A percentile compares a stretch with the other conserved stretches of the same genome.
phyloP scores from a whole-genome alignment of 2,888 invertebrate species.

The Agelastica alni region DNA sequence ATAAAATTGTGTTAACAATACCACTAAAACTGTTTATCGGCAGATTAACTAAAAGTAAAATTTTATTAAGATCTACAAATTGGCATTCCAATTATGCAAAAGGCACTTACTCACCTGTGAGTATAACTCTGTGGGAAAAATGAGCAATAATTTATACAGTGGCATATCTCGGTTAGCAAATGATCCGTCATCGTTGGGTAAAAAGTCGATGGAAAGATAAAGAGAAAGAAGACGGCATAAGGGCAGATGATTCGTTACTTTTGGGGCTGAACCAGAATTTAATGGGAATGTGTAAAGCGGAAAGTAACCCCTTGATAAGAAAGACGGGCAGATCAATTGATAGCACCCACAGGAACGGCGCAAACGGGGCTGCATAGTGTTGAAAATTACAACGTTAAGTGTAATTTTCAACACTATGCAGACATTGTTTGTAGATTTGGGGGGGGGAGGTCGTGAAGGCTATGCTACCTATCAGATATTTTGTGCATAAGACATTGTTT shows the following conservation, averaged over 20 bases:
- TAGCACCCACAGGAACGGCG: constrained; percentile 39
- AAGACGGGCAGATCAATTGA: constrained; percentile 57
- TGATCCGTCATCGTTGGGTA: constrained; percentile 46
- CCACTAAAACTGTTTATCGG: too few relatives aligned
- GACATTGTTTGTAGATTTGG: too few relatives aligned
- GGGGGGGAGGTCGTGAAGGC: too few relatives aligned
- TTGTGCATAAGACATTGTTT: too few relatives aligned
- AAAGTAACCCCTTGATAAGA: constrained; percentile 55
- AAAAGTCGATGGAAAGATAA: constrained; percentile 50
- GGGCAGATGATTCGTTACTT: constrained; percentile 31
- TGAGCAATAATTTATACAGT: constrained; percentile 35
- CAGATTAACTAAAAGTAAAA: too few relatives aligned
- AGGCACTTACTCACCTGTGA: background rate
- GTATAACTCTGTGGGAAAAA: constrained; percentile 8
- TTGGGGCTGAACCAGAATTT: constrained; percentile 46
- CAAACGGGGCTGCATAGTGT: too few relatives aligned
- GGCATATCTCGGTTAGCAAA: constrained; percentile 44
- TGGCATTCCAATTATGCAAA: too few relatives aligned
- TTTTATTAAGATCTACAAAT: too few relatives aligned
- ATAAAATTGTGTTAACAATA: too few relatives aligned
- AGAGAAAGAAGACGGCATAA: constrained; percentile 33
- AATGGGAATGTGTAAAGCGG: constrained; percentile 55
- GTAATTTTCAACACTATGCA: too few relatives aligned
- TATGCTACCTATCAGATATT: too few relatives aligned
- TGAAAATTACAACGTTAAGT: too few relatives aligned